Evolutionary conservation across 2,113 vertebrate species (phyloP).

Genomic region (Cyphomyrus discorhynchus): DNA sequence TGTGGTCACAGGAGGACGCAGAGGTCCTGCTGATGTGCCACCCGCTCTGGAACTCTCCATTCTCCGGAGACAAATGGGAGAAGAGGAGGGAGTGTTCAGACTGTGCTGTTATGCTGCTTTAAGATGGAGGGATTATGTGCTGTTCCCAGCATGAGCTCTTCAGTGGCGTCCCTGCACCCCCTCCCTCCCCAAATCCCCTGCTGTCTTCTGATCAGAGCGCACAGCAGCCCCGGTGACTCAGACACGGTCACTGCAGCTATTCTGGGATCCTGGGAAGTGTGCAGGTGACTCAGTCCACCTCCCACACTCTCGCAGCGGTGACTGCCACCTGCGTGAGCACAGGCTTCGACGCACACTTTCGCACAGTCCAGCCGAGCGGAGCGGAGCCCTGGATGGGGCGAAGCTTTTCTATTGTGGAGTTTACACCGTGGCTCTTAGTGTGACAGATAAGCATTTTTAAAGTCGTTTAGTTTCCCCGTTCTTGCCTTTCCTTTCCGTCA

Average conservation of each 20-base stretch:
- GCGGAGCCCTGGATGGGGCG: not conserved
- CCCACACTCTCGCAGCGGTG: slow-evolving; percentile 13
- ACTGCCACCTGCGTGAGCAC: slow-evolving; percentile 11
- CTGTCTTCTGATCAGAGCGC: slow-evolving; percentile 28
- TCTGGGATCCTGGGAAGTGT: slow-evolving; percentile 22
- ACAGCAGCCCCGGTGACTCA: slow-evolving; percentile 16
- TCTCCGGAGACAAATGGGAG: slow-evolving; percentile 23
- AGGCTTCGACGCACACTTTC: slow-evolving; percentile 14
- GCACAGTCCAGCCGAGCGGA: slow-evolving; percentile 15
- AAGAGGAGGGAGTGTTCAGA: slow-evolving; percentile 42
- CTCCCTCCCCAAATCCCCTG: slow-evolving; percentile 24
- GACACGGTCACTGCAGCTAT: slow-evolving; percentile 17
- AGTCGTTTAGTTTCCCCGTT: not conserved
- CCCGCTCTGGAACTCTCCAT: slow-evolving; percentile 7
- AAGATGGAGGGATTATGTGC: slow-evolving; percentile 55
- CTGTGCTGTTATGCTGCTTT: slow-evolving; percentile 51
- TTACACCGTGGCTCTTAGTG: slow-evolving; percentile 35
- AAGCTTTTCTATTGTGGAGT: slow-evolving; percentile 20
- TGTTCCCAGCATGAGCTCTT: slow-evolving; percentile 46
- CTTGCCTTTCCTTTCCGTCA: not conserved
- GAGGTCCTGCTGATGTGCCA: not conserved
- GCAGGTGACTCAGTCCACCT: slow-evolving; percentile 30
- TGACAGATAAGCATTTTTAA: slow-evolving; percentile 35
- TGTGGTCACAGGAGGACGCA: not conserved
- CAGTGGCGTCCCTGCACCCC: slow-evolving; percentile 21